A percentile compares a stretch with the other conserved stretches of the same genome.
Evolutionary conservation across 1,140 invertebrate species (phyloP).

Genomic region (Dreissena polymorpha): DNA sequence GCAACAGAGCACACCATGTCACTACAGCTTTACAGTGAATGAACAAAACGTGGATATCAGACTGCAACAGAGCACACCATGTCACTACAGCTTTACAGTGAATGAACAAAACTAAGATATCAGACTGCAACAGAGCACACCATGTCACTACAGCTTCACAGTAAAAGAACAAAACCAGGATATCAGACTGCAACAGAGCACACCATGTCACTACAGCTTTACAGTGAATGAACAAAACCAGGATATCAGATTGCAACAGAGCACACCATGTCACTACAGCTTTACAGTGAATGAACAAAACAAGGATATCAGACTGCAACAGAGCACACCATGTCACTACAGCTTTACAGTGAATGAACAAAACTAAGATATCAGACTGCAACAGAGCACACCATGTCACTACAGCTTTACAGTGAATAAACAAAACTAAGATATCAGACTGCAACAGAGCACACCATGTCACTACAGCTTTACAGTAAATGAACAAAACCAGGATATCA

Average conservation of each 20-base stretch:
- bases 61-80: conserved; percentile 17
- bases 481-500: background rate
- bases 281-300: too few relatives aligned
- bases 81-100: background rate
- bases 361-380: conserved; percentile 11
- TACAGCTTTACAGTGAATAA: background rate
- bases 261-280: background rate
- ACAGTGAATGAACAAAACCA: too few relatives aligned
- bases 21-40: background rate
- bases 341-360: too few relatives aligned
- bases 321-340: background rate
- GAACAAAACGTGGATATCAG: background rate
- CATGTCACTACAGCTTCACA: background rate
- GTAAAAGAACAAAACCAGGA: background rate
- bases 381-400: conserved; percentile 3
- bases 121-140: conserved; percentile 23
- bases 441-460: conserved; percentile 10
- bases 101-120: background rate
- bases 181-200: conserved; percentile 26
- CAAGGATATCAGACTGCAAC: conserved; percentile 26
- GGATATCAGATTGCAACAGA: conserved; percentile 21
- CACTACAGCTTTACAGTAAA: background rate
- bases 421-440: conserved; percentile 1
- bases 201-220: background rate
- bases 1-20: conserved; percentile 4